Percentiles rank a stretch among this genome's conserved stretches.
phyloP scores from a whole-genome alignment of 2,888 invertebrate genomes.

The Eupithecia exiguata region DNA sequence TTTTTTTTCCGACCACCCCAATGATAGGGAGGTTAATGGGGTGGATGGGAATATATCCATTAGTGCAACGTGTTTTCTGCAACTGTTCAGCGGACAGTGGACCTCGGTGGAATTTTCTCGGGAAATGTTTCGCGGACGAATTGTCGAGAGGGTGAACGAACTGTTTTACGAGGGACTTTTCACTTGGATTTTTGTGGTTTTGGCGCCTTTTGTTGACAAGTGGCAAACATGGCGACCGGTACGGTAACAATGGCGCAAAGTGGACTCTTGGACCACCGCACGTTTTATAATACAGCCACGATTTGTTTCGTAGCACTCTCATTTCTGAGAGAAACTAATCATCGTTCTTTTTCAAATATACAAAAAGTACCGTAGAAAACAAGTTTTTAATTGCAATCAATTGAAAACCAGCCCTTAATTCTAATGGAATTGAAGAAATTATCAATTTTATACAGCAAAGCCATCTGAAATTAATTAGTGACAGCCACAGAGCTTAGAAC shows the following conservation, averaged over 20 bases:
- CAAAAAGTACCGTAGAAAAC: neutral
- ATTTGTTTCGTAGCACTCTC: neutral
- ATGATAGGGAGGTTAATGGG: too few relatives aligned
- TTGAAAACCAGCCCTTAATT: neutral
- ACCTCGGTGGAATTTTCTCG: conserved; percentile 11
- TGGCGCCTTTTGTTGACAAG: conserved; percentile 24
- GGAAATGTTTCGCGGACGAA: conserved; percentile 27
- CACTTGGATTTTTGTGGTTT: conserved; percentile 28
- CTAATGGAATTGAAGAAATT: conserved; percentile 8
- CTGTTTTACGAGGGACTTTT: conserved; percentile 14
- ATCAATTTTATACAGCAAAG: conserved; percentile 17
- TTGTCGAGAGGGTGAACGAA: conserved; percentile 25
- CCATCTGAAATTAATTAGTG: conserved; percentile 21
- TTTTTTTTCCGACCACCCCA: too few relatives aligned
- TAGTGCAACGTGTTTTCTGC: too few relatives aligned
- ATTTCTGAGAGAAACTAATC: neutral
- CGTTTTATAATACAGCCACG: neutral
- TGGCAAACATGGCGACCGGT: conserved; percentile 13
- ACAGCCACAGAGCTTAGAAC: conserved; percentile 27
- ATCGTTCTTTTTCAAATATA: neutral
- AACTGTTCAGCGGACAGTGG: conserved; percentile 1
- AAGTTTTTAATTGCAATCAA: neutral
- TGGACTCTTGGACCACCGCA: conserved; percentile 16
- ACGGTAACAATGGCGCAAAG: conserved; percentile 14
- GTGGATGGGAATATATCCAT: too few relatives aligned